Conservation (phyloP, 53 echinoderm and acorn worm species). For the Pentamera pediparva region DNA sequence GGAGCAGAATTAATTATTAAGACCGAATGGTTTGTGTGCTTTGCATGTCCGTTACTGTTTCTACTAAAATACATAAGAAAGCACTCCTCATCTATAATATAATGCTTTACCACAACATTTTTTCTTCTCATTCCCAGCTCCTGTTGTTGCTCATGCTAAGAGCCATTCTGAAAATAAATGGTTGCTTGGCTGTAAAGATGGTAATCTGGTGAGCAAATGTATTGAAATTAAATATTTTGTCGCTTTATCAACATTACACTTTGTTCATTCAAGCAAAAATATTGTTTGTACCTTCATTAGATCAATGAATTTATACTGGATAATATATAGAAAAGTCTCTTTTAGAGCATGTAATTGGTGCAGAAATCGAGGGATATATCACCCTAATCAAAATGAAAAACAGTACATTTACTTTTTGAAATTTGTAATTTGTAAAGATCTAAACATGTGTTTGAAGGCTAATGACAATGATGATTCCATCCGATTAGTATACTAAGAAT, state of each 20-base stretch:
- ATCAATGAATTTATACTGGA: neutral
- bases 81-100: neutral
- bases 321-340: too few relatives aligned
- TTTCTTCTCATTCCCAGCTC: conserved; percentile 35
- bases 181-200: conserved; percentile 82
- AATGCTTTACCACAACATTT: neutral
- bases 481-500: too few relatives aligned
- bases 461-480: too few relatives aligned
- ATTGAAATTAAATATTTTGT: neutral
- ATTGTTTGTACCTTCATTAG: neutral
- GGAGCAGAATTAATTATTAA: too few relatives aligned
- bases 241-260: neutral
- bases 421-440: too few relatives aligned
- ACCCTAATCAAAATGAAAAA: too few relatives aligned
- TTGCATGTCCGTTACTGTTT: neutral
- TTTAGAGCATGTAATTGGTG: too few relatives aligned
- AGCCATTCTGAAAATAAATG: conserved; percentile 87
- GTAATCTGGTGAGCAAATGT: conserved; percentile 61
- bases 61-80: neutral
- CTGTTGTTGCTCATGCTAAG: conserved; percentile 67
- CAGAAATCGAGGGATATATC: too few relatives aligned
- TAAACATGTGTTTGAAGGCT: too few relatives aligned
- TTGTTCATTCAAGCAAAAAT: neutral
- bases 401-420: too few relatives aligned
- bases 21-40: too few relatives aligned